Evolutionary conservation across 2,797 vertebrate species (phyloP), one percentile per base, ranked within the genome.

Genomic region (Pseudomugil gertrudae): DNA sequence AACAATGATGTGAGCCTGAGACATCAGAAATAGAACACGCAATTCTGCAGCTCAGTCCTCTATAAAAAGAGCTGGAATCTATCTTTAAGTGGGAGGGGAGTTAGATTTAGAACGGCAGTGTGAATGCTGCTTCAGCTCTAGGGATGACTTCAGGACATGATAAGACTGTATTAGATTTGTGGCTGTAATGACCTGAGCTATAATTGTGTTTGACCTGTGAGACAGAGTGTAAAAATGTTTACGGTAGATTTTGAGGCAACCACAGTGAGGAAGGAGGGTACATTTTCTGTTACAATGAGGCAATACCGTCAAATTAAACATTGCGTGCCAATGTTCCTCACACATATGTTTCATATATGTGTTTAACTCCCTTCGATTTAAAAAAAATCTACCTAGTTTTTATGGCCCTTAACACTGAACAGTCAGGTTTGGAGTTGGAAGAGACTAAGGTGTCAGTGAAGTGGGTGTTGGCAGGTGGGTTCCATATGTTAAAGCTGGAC

Each of bases 1-100:
- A 93, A 94, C 91, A 91, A 89, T 90, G 89, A 91, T 90, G 86
- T 88, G 84, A 87, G 89, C 84, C 81, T 66, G 64, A 74, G 71
- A 56, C 60, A 62, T 90, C 91, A 63, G 69, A 87, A 92, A 92
- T 92, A 90, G 90, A 92, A 92, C 84, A 70, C 89, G 87, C 90
- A 88, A 85, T 72, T 79, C 85, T 84, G 90, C 87, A 90, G 76
- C 72, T 74, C 58, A 3, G 76, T 15, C 68, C 63, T 52, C 81
- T 90, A 88, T 87, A 88, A 86, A 86, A 86, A 86, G 82, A 75
- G 74, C 56, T 5, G 7, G 33, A 66, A 54, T 78, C 85, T 88
- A 81, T 90, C 82, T 90, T 89, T 87, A 81, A 84, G 77, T 52
- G 69, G 79, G 69, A 83, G 82, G 73, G 66, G 32, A 61, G 69